A percentile compares a stretch with the other conserved stretches of the same genome.
These are phyloP conservation scores for Hirtodrosophila confusa DNA, from an alignment of 2,888 invertebrate genomes.

Conservation along the genomic window DNA sequence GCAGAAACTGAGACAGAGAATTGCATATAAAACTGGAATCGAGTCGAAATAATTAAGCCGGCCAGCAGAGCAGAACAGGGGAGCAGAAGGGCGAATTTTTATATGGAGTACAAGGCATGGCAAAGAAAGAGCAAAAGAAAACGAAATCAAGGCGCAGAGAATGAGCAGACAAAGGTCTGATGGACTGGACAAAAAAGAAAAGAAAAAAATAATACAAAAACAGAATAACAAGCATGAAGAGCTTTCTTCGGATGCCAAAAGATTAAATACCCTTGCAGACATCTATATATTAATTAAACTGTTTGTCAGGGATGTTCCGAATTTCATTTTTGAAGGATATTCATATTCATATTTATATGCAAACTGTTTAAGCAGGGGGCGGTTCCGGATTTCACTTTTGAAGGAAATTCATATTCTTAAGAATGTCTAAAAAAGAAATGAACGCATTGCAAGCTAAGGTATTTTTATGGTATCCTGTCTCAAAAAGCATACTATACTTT, in stretches of 20 bases:
- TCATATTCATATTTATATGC: too few relatives aligned
- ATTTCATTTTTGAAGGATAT: too few relatives aligned
- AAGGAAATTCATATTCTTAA: too few relatives aligned
- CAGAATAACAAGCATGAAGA: background rate
- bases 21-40: conserved; percentile 42
- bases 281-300: too few relatives aligned
- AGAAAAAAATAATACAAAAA: conserved; percentile 5
- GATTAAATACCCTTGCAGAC: conserved; percentile 4
- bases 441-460: too few relatives aligned
- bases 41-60: conserved; percentile 68
- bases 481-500: too few relatives aligned
- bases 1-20: conserved; percentile 4
- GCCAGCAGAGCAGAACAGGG: conserved; percentile 67
- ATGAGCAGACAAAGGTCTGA: conserved; percentile 43
- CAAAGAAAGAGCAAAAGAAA: conserved; percentile 2
- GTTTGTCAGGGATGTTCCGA: too few relatives aligned
- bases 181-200: conserved; percentile 25
- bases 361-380: too few relatives aligned
- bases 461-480: too few relatives aligned
- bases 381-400: too few relatives aligned
- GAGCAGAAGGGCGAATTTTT: conserved; percentile 45
- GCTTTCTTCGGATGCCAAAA: background rate
- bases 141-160: conserved; percentile 11
- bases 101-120: conserved; percentile 13
- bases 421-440: too few relatives aligned